Evolutionary conservation across 2,113 vertebrate species (phyloP), one percentile per base, ranked within the genome.

Genomic region (Zosterops lateralis): DNA sequence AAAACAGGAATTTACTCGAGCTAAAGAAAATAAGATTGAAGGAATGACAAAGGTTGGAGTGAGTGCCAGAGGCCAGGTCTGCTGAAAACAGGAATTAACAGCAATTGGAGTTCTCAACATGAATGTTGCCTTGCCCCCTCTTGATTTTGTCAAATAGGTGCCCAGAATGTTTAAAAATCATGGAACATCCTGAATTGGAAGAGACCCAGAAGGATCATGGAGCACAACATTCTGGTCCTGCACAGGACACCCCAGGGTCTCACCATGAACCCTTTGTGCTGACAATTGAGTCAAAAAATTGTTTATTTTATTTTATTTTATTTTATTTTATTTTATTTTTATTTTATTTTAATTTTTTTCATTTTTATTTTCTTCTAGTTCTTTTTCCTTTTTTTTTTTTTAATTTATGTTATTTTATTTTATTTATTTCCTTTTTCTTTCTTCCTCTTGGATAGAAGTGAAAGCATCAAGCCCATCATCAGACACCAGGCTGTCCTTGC

Each of bases 111-210:
- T 34, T 84, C 42, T 76, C 58, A 76, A 31, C 0, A 0, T 19
- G 36, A 29, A 20, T 1, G 0, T 10, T 47, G 10, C 32, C 31
- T 62, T 6, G 0, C 8, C 1, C 6, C 17, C 9, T 45, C 44
- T 15, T 45, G 28, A 45, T 66, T 92, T 80, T 45, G 21, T 22
- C 62, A 76, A 53, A 62, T 19, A 38, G 7, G 3, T 45, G 5
- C 7, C 3, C 1, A 60, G 26, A 17, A 44, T 26, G 20, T 18
- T 36, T 42, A 44, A 36, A 85, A 64, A 71, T 31, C 6, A 1
- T 40, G 31, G 50, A 79, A 26, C 32, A 36, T 36, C 14, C 28
- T 44, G 42, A 57, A 9, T 1, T 50, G 34, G 25, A 71, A 48
- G 9, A 20, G 65, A 56, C 14, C 24, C 50, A 42, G 8, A 14